A percentile compares a stretch with the other conserved stretches of the same genome.
phyloP scores from a whole-genome alignment of 37 sponge, comb jelly and placozoan species.

The Ephydatia muelleri region DNA sequence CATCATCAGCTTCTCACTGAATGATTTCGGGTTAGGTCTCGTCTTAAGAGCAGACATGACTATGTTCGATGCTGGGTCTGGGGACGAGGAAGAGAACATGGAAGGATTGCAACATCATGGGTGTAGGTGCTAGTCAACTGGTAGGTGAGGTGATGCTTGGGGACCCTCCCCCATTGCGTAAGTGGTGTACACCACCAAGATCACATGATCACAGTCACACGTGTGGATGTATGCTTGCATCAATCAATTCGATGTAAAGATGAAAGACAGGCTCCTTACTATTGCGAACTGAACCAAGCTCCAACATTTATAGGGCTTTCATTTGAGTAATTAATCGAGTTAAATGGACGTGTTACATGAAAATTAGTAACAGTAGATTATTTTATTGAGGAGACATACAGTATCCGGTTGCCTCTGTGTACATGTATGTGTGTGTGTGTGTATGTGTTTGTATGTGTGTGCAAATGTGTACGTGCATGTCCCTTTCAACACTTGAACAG shows the following conservation, averaged over 20 bases:
- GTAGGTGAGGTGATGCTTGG: neutral
- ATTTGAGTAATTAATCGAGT: too few relatives aligned
- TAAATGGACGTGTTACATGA: too few relatives aligned
- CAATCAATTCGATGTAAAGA: neutral
- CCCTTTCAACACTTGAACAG: too few relatives aligned
- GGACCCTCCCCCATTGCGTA: neutral
- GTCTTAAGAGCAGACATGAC: slow-evolving; percentile 71
- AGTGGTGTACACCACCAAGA: neutral
- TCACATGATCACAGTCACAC: neutral
- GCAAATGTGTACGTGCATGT: too few relatives aligned
- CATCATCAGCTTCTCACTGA: slow-evolving; percentile 86
- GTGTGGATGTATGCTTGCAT: neutral
- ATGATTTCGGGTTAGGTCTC: slow-evolving; percentile 41
- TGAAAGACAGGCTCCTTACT: too few relatives aligned
- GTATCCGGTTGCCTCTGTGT: too few relatives aligned
- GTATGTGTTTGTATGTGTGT: too few relatives aligned
- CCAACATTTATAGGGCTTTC: too few relatives aligned
- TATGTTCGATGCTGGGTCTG: slow-evolving; percentile 67
- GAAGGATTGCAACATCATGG: neutral
- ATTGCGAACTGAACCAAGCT: too few relatives aligned
- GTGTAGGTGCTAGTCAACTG: neutral
- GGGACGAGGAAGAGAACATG: neutral
- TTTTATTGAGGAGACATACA: too few relatives aligned
- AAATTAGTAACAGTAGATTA: too few relatives aligned
- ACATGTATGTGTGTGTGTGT: too few relatives aligned